A percentile compares a stretch with the other conserved stretches of the same genome.
Evolutionary conservation across 64 coral and sea anemone species (phyloP).

Genomic region (Pocillopora verrucosa): DNA sequence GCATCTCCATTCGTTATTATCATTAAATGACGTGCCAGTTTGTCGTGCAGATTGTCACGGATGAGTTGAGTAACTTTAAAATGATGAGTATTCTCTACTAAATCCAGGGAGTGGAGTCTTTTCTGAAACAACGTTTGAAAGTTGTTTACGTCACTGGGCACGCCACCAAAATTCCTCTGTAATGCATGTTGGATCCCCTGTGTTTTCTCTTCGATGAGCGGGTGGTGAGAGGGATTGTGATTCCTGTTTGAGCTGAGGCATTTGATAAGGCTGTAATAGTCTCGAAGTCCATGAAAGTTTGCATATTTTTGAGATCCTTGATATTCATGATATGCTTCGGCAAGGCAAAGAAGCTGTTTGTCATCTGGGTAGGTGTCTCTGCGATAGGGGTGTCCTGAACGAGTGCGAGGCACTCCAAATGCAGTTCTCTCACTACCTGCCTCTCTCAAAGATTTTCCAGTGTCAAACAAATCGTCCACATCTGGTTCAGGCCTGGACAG

Average conservation of each 20-base stretch:
- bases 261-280: conserved; percentile 85
- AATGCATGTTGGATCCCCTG: conserved; percentile 48
- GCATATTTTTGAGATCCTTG: conserved; percentile 60
- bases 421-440: conserved; percentile 8
- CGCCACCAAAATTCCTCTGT: conserved; percentile 84
- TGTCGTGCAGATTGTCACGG: conserved; percentile 61
- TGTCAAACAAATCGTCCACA: conserved; percentile 58
- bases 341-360: conserved; percentile 45
- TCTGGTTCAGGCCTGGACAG: conserved; percentile 83
- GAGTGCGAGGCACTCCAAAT: conserved; percentile 7
- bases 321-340: conserved; percentile 67
- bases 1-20: conserved; percentile 76
- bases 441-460: conserved; percentile 57
- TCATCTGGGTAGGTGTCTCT: conserved; percentile 23
- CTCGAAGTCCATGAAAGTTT: conserved; percentile 87
- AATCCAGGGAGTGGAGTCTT: conserved; percentile 8
- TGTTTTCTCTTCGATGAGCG: conserved; percentile 41
- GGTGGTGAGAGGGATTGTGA: background rate
- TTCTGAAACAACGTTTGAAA: conserved; percentile 58
- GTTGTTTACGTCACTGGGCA: conserved; percentile 43
- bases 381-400: background rate
- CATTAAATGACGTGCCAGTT: conserved; percentile 73
- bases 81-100: background rate
- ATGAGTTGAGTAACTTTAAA: conserved; percentile 49
- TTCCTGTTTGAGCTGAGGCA: conserved; percentile 47